Evolutionary conservation across 2,113 vertebrate species (phyloP), one percentile per base, ranked within the genome.

Genomic region (Acinonyx jubatus): DNA sequence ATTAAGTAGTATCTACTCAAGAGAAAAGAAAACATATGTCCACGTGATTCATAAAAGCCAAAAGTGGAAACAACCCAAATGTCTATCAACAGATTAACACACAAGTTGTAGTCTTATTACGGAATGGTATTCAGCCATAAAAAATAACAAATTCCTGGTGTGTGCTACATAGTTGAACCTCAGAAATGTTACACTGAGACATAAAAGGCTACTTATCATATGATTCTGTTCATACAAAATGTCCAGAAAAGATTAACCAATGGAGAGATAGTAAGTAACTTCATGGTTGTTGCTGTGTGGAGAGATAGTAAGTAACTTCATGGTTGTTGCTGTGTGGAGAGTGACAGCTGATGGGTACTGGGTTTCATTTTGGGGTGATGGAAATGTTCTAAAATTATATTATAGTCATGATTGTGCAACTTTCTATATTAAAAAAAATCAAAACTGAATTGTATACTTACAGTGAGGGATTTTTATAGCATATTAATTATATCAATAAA

Each of bases 1-100:
- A 15, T 25, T 0, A 38, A 38, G 0, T 50, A 8, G 0, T 6
- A 11, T 12, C 13, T 21, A n/a, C 41, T n/a, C 14, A 15, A 4
- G 50, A 91, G 41, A 33, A 29, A 74, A 45, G 5, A 79, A 83
- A 69, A 63, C 19, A 4, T 3, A 6, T 4, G 1, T 1, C 29
- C 48, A 33, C 27, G 0, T 66, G 27, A 21, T 48, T 57, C 19
- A 5, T 4, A 7, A 38, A 7, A 63, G 38, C 36, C 57, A 4
- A 41, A 23, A 38, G 5, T 50, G 33, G 29, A 78, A 55, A 25
- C 23, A 63, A 31, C 33, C 48, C 5, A 10, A 8, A 25, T 41
- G 29, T 55, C 63, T 4, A 6, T 52, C 71, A 13, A 2, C 21
- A n/a, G 81, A 21, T 41, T 23, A 29, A 4, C 3, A 13, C 4